Base-by-base conservation (phyloP, 2,888 invertebrate species). In the Dynastes tityus region DNA sequence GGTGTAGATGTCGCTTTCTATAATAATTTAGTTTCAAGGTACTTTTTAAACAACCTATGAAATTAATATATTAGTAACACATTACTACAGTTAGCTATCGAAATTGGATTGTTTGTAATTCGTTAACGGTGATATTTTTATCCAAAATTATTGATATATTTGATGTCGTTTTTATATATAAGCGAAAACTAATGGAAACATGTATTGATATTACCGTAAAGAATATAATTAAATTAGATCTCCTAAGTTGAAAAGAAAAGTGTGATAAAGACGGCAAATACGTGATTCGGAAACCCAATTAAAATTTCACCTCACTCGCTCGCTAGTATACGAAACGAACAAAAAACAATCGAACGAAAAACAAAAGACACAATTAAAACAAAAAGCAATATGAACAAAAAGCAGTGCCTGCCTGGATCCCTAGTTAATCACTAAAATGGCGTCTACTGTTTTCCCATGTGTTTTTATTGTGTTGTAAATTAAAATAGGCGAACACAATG, bases 371-470 rank as follows among this genome's bases (percentile, higher is more conserved):
- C 88, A 88, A 88, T 88, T 88, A 87, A 87, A 87, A 88, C 88
- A 88, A 88, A 88, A 88, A 88, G 87, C 88, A 87, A 88, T 88
- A 87, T 85, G 87, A 86, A 88, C 87, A 87, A 87, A 87, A 87
- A 85, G 85, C 85, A 83, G 85, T 85, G 86, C 86, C 87, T 84
- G 87, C 86, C 87, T 86, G 88, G 87, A 88, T 88, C 89, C 88
- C 88, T 86, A 88, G 89, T 89, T 89, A 89, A 89, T 89, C 89
- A 89, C 87, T 89, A 87, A 89, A 89, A 89, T 89, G 89, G 89
- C 89, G 89, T 88, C 89, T 88, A 89, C 89, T 89, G 89, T 89
- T 89, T 88, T 89, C 89, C 89, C 89, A 89, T 89, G 89, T 89
- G 89, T 89, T 89, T 89, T 89, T 89, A 89, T 89, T 89, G 88